Evolutionary conservation across 2,113 vertebrate genomes (phyloP), one percentile per base, ranked within the genome.

Genomic region (Leucopternis melanops): DNA sequence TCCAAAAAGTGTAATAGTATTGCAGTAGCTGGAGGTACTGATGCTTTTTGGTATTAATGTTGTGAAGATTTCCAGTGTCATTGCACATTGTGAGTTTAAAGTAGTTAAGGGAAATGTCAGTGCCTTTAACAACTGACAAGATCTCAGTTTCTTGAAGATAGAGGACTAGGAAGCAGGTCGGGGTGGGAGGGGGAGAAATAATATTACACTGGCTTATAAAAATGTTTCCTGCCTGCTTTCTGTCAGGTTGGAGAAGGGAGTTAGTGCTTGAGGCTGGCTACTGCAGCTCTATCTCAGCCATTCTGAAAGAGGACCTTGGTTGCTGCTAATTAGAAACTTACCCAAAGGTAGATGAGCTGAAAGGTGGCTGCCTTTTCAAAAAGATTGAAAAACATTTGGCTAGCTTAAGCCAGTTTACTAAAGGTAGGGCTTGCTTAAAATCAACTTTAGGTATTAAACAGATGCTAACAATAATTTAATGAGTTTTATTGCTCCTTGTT

Each of bases 251-350:
- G 59, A 67, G 63, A 50, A 29, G 16, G 55, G 6, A 52, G 26
- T 17, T 25, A 9, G 55, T 38, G 69, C 54, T 57, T 1, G 5
- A 50, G 72, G 19, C 31, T 0, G 1, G 31, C 29, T 23, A 2
- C 50, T 85, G 79, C 31, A 54, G 75, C 58, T 86, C 6, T 22
- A 29, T 40, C 50, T 36, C 25, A 31, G 52, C 58, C 13, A 1
- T 61, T 16, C 78, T 67, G 42, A n/a, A 66, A 25, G 27, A 87
- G 27, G 16, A 13, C 44, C 11, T 72, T 31, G 32, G 5, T 22
- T 50, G 19, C 40, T 77, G 54, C 88, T 44, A 54, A 3, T 79
- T 45, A 31, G 66, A 59, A 32, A 8, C 10, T 65, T 31, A 21
- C 9, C 31, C 6, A 2, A 66, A 81, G 23, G n/a, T 0, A 44